Conservation (phyloP, 2,888 invertebrate genomes). For the Stenoptilia bipunctidactyla region DNA sequence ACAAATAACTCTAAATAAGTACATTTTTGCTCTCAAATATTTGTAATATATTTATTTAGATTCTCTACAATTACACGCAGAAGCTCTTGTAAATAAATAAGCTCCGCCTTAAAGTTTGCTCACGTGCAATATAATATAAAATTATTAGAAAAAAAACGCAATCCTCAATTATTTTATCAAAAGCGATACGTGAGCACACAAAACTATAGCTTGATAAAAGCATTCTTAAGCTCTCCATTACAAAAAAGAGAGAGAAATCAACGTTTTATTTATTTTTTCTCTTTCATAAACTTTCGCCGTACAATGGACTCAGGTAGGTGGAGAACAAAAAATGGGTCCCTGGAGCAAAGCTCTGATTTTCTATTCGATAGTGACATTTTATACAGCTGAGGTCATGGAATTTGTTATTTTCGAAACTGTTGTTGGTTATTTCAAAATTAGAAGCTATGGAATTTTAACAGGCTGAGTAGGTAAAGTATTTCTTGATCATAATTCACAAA, state of each 20-base stretch:
- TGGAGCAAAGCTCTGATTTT: conserved; percentile 34
- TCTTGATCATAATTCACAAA: no score
- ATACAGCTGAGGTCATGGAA: conserved; percentile 42
- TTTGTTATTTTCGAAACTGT: conserved; percentile 5
- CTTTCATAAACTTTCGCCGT: conserved; percentile 63
- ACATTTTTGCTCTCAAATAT: not conserved
- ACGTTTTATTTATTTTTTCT: conserved; percentile 42
- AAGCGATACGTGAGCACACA: conserved; percentile 34
- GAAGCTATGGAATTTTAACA: no score
- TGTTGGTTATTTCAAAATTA: no score
- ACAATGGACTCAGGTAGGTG: conserved; percentile 56
- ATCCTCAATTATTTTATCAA: conserved; percentile 25
- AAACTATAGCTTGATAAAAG: conserved; percentile 48
- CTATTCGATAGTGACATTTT: conserved; percentile 54
- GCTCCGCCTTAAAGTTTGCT: no score
- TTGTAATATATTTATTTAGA: no score
- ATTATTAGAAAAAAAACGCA: conserved; percentile 27
- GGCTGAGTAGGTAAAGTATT: no score
- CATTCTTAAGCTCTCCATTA: conserved; percentile 40
- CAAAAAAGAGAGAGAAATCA: conserved; percentile 44
- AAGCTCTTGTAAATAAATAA: no score
- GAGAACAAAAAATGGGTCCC: conserved; percentile 31
- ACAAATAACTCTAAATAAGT: no score
- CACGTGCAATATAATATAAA: not conserved
- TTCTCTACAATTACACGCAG: no score